Evolutionary conservation across 2,888 invertebrate genomes (phyloP), one percentile per base, ranked within the genome.

Genomic region (Drosophila sordidula): DNA sequence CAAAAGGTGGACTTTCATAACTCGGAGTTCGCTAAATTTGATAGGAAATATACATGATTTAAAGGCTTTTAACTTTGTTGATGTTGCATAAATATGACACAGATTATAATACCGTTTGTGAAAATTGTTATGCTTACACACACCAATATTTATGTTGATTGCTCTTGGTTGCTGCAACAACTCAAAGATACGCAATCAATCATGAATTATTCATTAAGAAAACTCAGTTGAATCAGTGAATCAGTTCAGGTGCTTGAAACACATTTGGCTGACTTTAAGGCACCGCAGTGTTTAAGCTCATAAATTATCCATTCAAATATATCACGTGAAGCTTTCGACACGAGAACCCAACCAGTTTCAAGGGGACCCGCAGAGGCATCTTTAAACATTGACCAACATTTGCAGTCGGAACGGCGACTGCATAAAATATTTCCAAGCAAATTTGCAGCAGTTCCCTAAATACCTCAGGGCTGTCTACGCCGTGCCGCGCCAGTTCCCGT

Each of bases 391-490:
- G 71, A 67, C 75, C 75, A 75, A 54, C 52, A 52, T 59, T 54
- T 18, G 50, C 16, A 45, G 66, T 45, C 46, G 42, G 45, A 4
- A 4, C 34, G 34, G 12, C 34, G 34, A 61, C 59, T 75, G 75
- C 75, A 75, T 75, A 56, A 75, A 75, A 68, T 75, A 75, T 75
- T 54, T 61, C 16, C 47, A 18, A 42, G 62, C 49, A 32, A 58
- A 58, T 44, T 74, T 70, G 56, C 75, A 55, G 51, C 42, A 36
- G 71, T 32, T 49, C 58, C 57, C 56, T 75, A 75, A 75, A 75
- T 75, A 75, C 75, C 71, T 75, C 51, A 36, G 71, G 62, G 75
- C 45, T 67, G 71, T 68, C 74, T 61, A 22, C 25, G 26, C 51
- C 51, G 46, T 6, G 9, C 32, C n/a, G 14, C 39, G 32, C 34